phyloP scores from a whole-genome alignment of 2,797 vertebrate species.

The Kryptopterus vitreolus region DNA sequence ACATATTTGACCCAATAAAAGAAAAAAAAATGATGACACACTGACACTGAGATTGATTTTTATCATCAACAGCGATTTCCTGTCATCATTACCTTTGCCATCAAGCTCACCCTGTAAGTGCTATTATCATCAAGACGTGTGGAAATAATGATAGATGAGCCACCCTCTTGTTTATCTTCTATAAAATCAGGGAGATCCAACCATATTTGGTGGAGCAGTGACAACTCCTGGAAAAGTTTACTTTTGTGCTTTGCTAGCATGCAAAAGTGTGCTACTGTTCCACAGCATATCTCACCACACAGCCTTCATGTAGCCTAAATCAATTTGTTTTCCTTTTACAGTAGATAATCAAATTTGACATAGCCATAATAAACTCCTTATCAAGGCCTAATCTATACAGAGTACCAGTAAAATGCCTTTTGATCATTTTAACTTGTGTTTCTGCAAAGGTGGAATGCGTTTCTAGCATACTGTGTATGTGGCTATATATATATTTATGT shows the following conservation, averaged over 20 bases:
- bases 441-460: background rate
- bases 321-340: too few species aligned
- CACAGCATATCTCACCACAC: background rate
- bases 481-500: too few species aligned
- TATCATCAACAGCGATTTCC: background rate
- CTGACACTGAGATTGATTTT: background rate
- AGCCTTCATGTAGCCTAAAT: background rate
- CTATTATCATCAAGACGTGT: conserved; percentile 4
- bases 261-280: background rate
- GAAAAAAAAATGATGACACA: conserved; percentile 30
- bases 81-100: background rate
- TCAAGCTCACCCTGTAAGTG: background rate
- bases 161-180: background rate
- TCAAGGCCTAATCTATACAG: background rate
- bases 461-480: background rate
- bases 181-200: background rate
- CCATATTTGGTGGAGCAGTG: background rate
- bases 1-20: conserved; percentile 26
- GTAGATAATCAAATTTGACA: background rate
- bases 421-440: background rate
- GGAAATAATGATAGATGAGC: background rate
- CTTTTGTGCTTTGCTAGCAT: background rate
- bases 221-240: background rate
- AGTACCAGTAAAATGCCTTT: background rate
- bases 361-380: background rate